Evolutionary conservation across 2,888 invertebrate species (phyloP), one percentile per base, ranked within the genome.

Genomic region (Selenia dentaria): DNA sequence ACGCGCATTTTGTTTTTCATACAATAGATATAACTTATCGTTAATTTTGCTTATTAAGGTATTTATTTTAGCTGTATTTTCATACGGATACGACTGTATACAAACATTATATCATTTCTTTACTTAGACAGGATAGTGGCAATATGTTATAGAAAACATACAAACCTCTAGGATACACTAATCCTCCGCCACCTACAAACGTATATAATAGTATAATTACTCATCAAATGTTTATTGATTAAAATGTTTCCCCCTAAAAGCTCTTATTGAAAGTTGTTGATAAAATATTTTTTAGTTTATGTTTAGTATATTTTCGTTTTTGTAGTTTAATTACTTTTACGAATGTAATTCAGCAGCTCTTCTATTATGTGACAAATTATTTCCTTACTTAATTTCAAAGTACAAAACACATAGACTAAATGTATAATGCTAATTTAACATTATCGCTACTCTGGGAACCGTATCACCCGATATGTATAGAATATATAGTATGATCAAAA

Each of bases 11-110:
- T 79, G 73, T 73, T 84, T 71, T 64, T 57, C 14, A 54, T 68
- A 67, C 64, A 57, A 67, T 81, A 82, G 70, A 66, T 69, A 79
- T 81, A 84, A 79, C 73, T 67, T 83, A 83, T 81, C 79, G 78
- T 85, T 86, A 83, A 80, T 77, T 79, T 85, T 73, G 83, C 81
- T 83, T 79, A 68, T 70, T 88, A 89, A 90, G 89, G 79, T 90
- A 90, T 90, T 90, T 90, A 90, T 90, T 90, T 89, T 88, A 89
- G 89, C 83, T 83, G 70, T 85, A 87, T 76, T 79, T 77, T 81
- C 75, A 76, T 80, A 81, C 79, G 89, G 89, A 90, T 90, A 90
- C 89, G 80, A 71, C 79, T 82, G 89, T 90, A 90, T 90, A 89
- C 89, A 90, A 58, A 51, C 45, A 44, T 46, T 48, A 49, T 40